Evolutionary conservation across 2,113 vertebrate species (phyloP), one percentile per base, ranked within the genome.

Genomic region (Oncorhynchus clarkii): DNA sequence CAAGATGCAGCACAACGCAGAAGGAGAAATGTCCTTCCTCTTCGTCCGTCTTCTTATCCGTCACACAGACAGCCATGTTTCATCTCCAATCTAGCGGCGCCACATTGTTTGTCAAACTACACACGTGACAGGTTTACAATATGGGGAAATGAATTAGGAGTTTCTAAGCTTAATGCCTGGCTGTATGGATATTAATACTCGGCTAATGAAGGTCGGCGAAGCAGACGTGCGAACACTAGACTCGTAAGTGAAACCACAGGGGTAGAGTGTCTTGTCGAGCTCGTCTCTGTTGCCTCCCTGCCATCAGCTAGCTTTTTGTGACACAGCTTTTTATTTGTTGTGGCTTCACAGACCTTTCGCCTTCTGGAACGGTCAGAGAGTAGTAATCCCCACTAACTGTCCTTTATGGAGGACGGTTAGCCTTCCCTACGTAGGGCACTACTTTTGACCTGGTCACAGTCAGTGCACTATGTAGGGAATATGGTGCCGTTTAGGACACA

Each of bases 291-390:
- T 45, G 39, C 9, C 39, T 11, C 0, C 7, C 39, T 45, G 39
- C 2, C 39, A 45, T 45, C 8, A 11, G 39, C 7, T 2, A 78
- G 82, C 75, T 71, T 66, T 80, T 78, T 74, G 73, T 77, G 79
- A 60, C 57, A 65, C 79, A 80, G 81, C 73, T 78, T 82, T 45
- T 85, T 82, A 34, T 60, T 73, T 77, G 71, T 22, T 24, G 11
- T n/a, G 13, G 8, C 12, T 66, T 27, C 34, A 34, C 34, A 34
- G 34, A 5, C 64, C 9, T 14, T 54, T 54, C 14, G 0, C 13
- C 14, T 16, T 54, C 64, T 66, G 64, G 26, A 4, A 14, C 59
- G 22, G n/a, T n/a, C 59, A 20, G 18, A 60, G 9, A 62, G 59
- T 22, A 62, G 59, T 62, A 22, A 62, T 62, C n/a, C 59, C 4